Conservation (phyloP, 2,113 vertebrate genomes). For the Takifugu bimaculatus region DNA sequence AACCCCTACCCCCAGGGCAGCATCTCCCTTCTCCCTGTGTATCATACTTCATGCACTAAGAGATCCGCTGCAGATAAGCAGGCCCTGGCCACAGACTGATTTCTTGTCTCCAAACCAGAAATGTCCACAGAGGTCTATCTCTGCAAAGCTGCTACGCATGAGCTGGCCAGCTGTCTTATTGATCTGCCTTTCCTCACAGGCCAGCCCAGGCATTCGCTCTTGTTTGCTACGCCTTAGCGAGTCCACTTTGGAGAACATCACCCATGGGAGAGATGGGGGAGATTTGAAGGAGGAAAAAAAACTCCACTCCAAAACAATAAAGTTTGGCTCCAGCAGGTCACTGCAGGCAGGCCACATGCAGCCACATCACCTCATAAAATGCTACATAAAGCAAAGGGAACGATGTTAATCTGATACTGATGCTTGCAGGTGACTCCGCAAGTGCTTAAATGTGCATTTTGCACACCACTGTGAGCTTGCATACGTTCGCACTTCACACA, state of each 20-base stretch:
- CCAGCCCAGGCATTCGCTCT: conserved; percentile 59
- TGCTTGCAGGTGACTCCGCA: conserved; percentile 13
- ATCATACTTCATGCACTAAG: conserved; percentile 53
- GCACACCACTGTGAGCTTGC: conserved; percentile 9
- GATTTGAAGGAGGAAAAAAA: conserved; percentile 18
- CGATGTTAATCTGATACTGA: conserved; percentile 26
- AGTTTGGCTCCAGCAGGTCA: conserved; percentile 22
- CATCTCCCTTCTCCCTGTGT: conserved; percentile 29
- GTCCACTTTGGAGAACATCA: conserved; percentile 67
- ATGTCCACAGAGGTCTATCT: conserved; percentile 66
- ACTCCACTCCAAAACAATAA: conserved; percentile 39
- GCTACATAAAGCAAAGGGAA: conserved; percentile 27
- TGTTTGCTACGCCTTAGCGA: conserved; percentile 66
- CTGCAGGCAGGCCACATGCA: conserved; percentile 10
- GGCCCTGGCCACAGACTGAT: conserved; percentile 49
- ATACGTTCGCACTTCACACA: conserved; percentile 9
- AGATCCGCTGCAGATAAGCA: conserved; percentile 61
- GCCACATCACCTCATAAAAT: conserved; percentile 44
- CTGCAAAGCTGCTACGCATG: conserved; percentile 67
- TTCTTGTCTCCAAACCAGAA: conserved; percentile 67
- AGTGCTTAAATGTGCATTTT: conserved; percentile 6
- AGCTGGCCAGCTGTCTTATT: conserved; percentile 68
- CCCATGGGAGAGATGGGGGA: conserved; percentile 48
- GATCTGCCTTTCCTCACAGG: conserved; percentile 64
- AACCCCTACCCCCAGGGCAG: conserved; percentile 12